phyloP scores from a whole-genome alignment of 2,797 vertebrate species.

The Erpetoichthys calabaricus region DNA sequence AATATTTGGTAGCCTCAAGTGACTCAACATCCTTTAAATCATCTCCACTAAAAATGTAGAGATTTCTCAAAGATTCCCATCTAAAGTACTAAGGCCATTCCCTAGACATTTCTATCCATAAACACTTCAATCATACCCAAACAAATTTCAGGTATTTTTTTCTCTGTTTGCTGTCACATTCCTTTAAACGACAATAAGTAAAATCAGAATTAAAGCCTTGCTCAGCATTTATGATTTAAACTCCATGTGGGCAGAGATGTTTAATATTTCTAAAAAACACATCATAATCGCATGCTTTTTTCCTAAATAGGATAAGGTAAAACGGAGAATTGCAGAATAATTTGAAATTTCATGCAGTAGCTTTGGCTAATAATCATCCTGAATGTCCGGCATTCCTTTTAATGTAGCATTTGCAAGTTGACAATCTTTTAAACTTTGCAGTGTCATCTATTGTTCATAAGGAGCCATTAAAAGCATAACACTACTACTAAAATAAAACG shows the following conservation, averaged over 20 bases:
- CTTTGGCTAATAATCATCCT: constrained; percentile 36
- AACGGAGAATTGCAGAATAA: constrained; percentile 46
- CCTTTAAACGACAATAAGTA: too few species aligned
- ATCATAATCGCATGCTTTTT: constrained; percentile 52
- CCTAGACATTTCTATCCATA: too few species aligned
- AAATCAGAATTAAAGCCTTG: neutral
- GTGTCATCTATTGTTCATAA: constrained; percentile 43
- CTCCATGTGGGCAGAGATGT: neutral
- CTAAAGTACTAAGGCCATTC: too few species aligned
- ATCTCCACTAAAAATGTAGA: too few species aligned
- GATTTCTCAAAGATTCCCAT: too few species aligned
- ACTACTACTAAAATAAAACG: constrained; percentile 58
- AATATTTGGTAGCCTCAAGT: too few species aligned
- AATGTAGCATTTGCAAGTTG: constrained; percentile 93
- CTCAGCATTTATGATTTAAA: constrained; percentile 6
- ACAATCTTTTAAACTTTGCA: constrained; percentile 90
- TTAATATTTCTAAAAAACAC: constrained; percentile 13
- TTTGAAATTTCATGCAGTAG: constrained; percentile 61
- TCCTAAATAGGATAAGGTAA: constrained; percentile 34
- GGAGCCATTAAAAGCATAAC: constrained; percentile 78
- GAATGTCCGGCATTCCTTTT: constrained; percentile 54
- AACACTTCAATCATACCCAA: too few species aligned
- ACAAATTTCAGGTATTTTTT: too few species aligned
- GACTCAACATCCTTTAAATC: too few species aligned
- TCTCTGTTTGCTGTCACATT: too few species aligned